Conservation (phyloP, 2,797 vertebrate species). For the Cuculus canorus region DNA sequence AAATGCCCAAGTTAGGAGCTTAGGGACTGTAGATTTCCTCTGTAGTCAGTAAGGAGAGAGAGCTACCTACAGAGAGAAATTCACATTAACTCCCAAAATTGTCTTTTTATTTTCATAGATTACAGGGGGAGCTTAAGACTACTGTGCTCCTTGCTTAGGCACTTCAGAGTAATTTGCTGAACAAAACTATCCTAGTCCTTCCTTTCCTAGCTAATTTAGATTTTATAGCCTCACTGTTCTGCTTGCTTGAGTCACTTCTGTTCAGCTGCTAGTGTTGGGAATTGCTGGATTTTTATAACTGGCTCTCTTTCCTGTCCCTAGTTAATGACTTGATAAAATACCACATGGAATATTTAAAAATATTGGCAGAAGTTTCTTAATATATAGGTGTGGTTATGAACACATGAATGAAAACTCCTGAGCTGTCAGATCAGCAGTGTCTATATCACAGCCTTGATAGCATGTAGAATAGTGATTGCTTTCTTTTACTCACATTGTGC, state of each 20-base stretch:
- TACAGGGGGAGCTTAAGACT: neutral
- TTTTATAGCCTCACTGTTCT: neutral
- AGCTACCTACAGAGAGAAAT: neutral
- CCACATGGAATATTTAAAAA: neutral
- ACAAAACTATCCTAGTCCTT: neutral
- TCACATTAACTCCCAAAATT: neutral
- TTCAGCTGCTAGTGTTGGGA: neutral
- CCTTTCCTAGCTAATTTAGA: neutral
- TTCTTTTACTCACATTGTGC: constrained; percentile 87
- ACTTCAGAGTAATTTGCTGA: neutral
- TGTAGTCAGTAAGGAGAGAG: neutral
- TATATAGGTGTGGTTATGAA: neutral
- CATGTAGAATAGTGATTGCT: neutral
- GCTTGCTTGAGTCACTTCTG: neutral
- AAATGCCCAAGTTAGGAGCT: neutral
- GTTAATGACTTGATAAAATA: neutral
- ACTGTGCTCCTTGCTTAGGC: neutral
- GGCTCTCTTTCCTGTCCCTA: neutral
- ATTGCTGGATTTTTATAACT: neutral
- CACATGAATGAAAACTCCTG: neutral
- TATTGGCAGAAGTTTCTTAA: neutral
- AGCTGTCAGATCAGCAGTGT: neutral
- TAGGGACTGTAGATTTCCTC: neutral
- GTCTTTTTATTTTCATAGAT: neutral
- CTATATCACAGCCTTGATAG: neutral